Evolutionary conservation across 1,140 invertebrate genomes (phyloP).

Genomic region (Drosophila sp.): DNA sequence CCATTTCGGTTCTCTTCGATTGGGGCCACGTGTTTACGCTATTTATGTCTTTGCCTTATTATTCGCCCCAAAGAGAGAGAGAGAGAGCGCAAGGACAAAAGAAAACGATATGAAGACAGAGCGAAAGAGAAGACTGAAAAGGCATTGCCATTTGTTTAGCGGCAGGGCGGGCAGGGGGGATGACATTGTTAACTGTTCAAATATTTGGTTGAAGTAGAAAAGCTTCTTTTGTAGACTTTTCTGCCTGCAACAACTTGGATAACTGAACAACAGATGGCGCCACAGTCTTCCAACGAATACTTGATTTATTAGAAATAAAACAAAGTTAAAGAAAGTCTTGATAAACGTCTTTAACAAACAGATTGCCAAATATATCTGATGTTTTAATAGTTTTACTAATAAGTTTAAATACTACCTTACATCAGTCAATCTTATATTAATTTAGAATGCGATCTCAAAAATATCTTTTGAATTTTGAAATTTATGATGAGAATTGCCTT

Average conservation of each 20-base stretch:
- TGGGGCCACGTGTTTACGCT: conserved; percentile 60
- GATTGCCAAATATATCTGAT: too few species aligned
- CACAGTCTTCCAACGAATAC: not conserved
- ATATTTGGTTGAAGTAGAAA: conserved; percentile 1
- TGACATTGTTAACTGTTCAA: not conserved
- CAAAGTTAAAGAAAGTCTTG: too few species aligned
- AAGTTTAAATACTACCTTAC: too few species aligned
- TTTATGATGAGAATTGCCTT: too few species aligned
- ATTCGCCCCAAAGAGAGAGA: conserved; percentile 44
- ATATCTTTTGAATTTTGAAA: too few species aligned
- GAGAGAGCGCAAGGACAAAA: not conserved
- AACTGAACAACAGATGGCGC: conserved; percentile 41
- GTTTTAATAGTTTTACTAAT: too few species aligned
- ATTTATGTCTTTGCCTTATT: conserved; percentile 64
- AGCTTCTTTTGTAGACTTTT: conserved; percentile 51
- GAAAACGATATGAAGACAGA: not conserved
- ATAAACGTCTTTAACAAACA: too few species aligned
- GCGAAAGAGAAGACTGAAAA: conserved; percentile 11
- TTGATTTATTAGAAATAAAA: too few species aligned
- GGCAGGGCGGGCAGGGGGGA: conserved; percentile 12
- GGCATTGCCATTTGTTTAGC: conserved; percentile 11
- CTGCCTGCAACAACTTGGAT: not conserved
- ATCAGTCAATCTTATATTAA: too few species aligned
- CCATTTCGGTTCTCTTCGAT: conserved; percentile 9
- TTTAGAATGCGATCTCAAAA: too few species aligned